These are phyloP conservation scores for Aleiodes alternator DNA, from an alignment of 2,888 invertebrate genomes.

Conservation along the genomic window DNA sequence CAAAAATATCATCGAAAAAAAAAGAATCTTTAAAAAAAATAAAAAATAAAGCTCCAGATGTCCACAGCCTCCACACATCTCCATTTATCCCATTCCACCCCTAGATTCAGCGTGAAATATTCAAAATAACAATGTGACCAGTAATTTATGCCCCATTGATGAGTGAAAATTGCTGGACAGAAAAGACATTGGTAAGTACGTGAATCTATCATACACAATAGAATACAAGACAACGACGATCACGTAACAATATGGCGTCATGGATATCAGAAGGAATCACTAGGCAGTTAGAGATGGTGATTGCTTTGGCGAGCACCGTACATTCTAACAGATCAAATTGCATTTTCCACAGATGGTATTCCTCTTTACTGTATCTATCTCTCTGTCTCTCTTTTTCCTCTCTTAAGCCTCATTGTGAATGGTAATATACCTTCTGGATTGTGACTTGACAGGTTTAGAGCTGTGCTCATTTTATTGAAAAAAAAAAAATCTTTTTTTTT, in stretches of 20 bases:
- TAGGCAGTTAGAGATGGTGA: conserved; percentile 63
- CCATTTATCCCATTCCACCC: too few species aligned
- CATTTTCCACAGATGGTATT: conserved; percentile 6
- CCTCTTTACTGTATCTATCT: conserved; percentile 8
- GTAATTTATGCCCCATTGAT: neutral
- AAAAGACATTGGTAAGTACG: conserved; percentile 12
- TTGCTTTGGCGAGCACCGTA: conserved; percentile 61
- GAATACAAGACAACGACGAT: conserved; percentile 66
- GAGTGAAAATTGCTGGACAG: conserved; percentile 7
- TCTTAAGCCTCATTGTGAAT: neutral
- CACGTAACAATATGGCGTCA: conserved; percentile 67
- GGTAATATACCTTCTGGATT: conserved; percentile 15
- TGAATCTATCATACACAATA: conserved; percentile 34
- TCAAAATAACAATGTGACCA: neutral
- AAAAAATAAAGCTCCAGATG: too few species aligned
- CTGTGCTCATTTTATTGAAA: neutral
- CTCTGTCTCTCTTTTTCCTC: neutral
- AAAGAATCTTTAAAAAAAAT: too few species aligned
- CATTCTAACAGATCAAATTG: conserved; percentile 44
- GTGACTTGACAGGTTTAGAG: conserved; percentile 5
- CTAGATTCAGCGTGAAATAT: too few species aligned
- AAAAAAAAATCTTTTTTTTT: neutral
- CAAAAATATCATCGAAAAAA: conserved; percentile 46
- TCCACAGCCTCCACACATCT: too few species aligned
- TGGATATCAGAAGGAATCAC: conserved; percentile 59